Evolutionary conservation across 2,113 vertebrate species (phyloP), one percentile per base, ranked within the genome.

Genomic region (Vimba vimba): DNA sequence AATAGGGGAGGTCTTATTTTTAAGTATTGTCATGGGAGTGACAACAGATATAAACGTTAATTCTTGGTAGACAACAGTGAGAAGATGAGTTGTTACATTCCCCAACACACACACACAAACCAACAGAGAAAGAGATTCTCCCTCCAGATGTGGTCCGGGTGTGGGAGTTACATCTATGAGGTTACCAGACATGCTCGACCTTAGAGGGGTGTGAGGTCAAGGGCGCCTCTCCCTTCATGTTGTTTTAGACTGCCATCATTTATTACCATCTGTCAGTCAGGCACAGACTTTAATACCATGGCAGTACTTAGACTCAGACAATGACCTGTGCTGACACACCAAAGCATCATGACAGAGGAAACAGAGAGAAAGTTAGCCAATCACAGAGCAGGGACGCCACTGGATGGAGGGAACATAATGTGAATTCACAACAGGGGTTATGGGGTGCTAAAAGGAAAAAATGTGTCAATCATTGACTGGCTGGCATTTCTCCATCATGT

Each of bases 241-340:
- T 89, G 93, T 95, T 94, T 94, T 94, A 91, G 91, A 91, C 92
- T 92, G 89, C 91, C 91, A 94, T 93, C 91, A 92, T 95, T 95
- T 94, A 94, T 95, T 94, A 93, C 92, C 91, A 92, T 94, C 92
- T 93, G 93, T 95, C 94, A 91, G 91, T 94, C 93, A 93, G 90
- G 90, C 82, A 85, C 71, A 81, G 88, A 92, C 94, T 92, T 85
- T 88, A 91, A 95, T 94, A 91, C 92, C 82, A 80, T 87, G 33
- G 82, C 68, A 77, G 86, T 83, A 81, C 79, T 13, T 77, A 83
- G 86, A 80, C 88, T 75, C 84, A 74, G 69, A 66, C 88, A 90
- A 74, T 87, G 90, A 89, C 88, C 86, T 76, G 23, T 71, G 59
- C 80, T 59, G 66, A 47, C 75, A 87, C 82, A 90, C 84, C 85